Evolutionary conservation across 2,888 invertebrate genomes (phyloP), one percentile per base, ranked within the genome.

Genomic region (Vanessa cardui): DNA sequence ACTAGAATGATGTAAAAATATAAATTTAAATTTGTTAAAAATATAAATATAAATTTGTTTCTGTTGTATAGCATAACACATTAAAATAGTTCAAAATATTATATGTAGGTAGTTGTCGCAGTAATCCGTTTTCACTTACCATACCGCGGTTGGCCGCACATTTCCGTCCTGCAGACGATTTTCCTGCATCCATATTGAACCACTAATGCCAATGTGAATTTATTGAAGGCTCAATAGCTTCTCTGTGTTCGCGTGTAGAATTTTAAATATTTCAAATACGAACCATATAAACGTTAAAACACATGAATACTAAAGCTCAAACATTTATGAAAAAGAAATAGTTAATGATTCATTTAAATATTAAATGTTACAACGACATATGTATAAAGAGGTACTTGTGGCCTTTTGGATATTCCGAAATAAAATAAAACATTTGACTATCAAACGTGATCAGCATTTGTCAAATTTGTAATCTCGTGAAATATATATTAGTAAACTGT

Each of bases 131-230:
- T 61, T 26, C 46, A 49, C 33, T 50, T 26, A 26, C 52, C 52
- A 33, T 56, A 33, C 33, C 21, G 56, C n/a, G 49, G 76, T 75
- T 67, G 60, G 74, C 77, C 79, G 78, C 80, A 81, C 78, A 80
- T 80, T 80, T 68, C 72, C 76, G 64, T 75, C 73, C 74, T 72
- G 73, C 76, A 77, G 76, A 79, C 79, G 79, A 84, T 84, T 84
- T 84, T 78, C 82, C 78, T 78, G 77, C 74, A 69, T 73, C 72
- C 75, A 77, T 62, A 80, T 81, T 81, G 78, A 81, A 80, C 78
- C 79, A 76, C 74, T 75, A 84, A 82, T 84, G 31, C 44, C 58
- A 39, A 39, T 20, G 58, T 45, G 52, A 63, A 67, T 59, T 67
- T 62, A 67, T 63, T 67, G 21, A 46, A 59, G 45, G 58, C 58